Percentiles rank a stretch among this genome's conserved stretches.
Conservation (phyloP, 1,140 invertebrate genomes). For the Batillaria attramentaria region DNA sequence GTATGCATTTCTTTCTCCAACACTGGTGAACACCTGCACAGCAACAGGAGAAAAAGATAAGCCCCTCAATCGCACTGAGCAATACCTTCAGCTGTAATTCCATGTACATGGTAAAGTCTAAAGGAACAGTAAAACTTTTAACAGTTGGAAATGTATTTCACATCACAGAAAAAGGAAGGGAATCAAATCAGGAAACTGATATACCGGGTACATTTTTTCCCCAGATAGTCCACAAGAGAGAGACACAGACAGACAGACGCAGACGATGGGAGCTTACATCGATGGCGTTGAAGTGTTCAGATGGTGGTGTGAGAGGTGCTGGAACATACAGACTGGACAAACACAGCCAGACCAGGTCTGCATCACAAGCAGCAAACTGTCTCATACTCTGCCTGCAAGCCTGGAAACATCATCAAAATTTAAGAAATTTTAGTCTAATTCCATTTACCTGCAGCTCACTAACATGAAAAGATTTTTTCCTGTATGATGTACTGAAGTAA, state of each 20-base stretch:
- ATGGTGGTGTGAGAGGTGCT: constrained; percentile 39
- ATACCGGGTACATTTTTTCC: background rate
- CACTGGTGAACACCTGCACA: constrained; percentile 1
- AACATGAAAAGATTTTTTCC: background rate
- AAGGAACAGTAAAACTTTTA: background rate
- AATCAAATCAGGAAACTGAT: background rate
- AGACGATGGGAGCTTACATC: background rate
- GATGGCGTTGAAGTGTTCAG: background rate
- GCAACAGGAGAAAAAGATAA: background rate
- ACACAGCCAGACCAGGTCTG: constrained; percentile 53
- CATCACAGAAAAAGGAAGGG: background rate
- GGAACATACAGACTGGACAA: constrained; percentile 46
- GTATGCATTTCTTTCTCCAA: constrained; percentile 18
- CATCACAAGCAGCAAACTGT: constrained; percentile 38
- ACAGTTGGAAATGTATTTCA: background rate
- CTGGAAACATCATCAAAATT: constrained; percentile 35
- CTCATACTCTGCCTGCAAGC: constrained; percentile 44
- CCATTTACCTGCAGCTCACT: background rate
- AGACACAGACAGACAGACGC: background rate
- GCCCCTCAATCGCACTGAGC: background rate
- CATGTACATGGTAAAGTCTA: background rate
- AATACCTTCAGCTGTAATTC: background rate
- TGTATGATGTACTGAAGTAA: too few relatives aligned
- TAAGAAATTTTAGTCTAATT: background rate
- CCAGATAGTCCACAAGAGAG: background rate